These are phyloP conservation scores for Coremacera marginata DNA, from an alignment of 2,888 invertebrate species.

Conservation along the genomic window DNA sequence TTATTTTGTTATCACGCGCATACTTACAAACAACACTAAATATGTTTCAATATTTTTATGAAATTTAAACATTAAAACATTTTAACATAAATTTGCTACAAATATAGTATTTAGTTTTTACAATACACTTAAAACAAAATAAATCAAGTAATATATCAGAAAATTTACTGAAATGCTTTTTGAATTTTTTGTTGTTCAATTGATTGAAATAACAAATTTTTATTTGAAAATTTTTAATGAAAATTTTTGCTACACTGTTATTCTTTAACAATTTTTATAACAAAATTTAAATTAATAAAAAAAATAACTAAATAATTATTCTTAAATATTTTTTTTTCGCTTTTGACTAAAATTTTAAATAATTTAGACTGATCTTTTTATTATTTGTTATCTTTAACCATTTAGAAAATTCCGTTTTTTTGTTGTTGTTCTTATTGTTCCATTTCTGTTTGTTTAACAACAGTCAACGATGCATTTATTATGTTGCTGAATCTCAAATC, in stretches of 20 bases:
- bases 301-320: not conserved
- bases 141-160: not conserved
- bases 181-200: not conserved
- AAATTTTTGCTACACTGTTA: too few species aligned
- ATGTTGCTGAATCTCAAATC: not conserved
- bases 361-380: not conserved
- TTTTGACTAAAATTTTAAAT: not conserved
- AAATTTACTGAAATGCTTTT: not conserved
- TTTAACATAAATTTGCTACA: not conserved
- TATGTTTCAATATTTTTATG: not conserved
- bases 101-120: not conserved
- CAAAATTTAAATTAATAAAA: too few species aligned
- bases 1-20: constrained; percentile 12
- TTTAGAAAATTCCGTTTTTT: not conserved
- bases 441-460: not conserved
- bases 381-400: not conserved
- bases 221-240: too few species aligned
- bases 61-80: not conserved
- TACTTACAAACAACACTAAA: not conserved
- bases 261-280: too few species aligned
- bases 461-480: not conserved
- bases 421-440: not conserved
- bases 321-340: not conserved
- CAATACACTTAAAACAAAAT: too few species aligned
- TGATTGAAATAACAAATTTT: too few species aligned